Base-by-base conservation (phyloP, 2,113 vertebrate genomes). In the Ceyx cyanopectus region DNA sequence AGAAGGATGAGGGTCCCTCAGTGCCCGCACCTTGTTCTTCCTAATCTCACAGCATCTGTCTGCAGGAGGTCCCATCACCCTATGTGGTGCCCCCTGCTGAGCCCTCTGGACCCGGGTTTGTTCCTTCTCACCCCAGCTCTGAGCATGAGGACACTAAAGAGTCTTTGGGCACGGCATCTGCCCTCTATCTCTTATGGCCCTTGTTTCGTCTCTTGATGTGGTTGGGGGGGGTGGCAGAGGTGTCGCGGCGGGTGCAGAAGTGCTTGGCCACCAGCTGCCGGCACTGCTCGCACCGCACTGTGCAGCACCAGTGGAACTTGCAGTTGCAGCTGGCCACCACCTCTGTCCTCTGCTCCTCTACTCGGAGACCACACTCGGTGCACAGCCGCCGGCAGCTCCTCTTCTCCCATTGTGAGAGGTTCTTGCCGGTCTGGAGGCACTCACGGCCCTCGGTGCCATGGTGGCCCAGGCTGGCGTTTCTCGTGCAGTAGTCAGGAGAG, bases 221-320 rank as follows among this genome's bases (percentile, higher is more conserved):
- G 9, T 96, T 97, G 22, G 96, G 85, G 37, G 80, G 84, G 0
- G 74, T 27, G 2, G 81, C 48, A 0, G 50, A 1, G 6, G 63
- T 1, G 23, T 97, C 97, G 18, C 96, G 97, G 22, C 93, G 97
- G 5, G 94, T 79, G 21, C 99, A 99, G 87, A 98, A 99, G 95
- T 99, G 98, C 94, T 98, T 99, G 34, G 97, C 98, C 17, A 99
- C 98, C 12, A 98, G 86, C 3, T 98, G 98, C 61, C 97, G 97
- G 96, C 99, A 99, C 73, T 98, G 98, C 51, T 99, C 98, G 72
- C 99, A 99, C 72, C 97, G 98, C 61, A 99, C 99, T 0, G 98
- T 99, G 94, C 99, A 99, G 95, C 99, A 99, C 99, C 99, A 99
- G 89, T 99, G 98, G 75, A 99, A 99, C 75, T 98, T 99, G 98